Percentiles rank a stretch among this genome's conserved stretches.
phyloP scores from a whole-genome alignment of 2,888 invertebrate genomes.

The Catocala sponsa region DNA sequence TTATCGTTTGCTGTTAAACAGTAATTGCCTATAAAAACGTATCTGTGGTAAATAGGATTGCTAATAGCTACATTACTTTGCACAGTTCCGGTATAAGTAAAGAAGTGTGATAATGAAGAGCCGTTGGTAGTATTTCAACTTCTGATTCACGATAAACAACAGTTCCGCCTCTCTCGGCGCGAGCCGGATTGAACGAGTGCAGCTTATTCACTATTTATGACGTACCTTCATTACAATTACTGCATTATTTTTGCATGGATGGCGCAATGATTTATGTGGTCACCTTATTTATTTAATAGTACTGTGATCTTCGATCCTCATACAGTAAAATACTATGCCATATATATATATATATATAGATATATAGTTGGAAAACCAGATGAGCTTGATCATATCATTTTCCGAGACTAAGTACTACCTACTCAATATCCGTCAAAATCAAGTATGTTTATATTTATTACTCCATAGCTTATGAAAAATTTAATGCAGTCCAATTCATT shows the following conservation, averaged over 20 bases:
- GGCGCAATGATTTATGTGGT: too few species aligned
- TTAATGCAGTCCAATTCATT: too few species aligned
- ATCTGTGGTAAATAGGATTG: constrained; percentile 50
- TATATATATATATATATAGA: too few species aligned
- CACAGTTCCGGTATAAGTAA: constrained; percentile 45
- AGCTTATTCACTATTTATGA: neutral
- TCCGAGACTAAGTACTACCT: too few species aligned
- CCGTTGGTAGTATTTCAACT: constrained; percentile 30
- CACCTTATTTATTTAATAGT: too few species aligned
- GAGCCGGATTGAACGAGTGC: neutral
- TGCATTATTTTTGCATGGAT: neutral
- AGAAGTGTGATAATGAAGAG: constrained; percentile 47
- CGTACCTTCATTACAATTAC: neutral
- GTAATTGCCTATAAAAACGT: constrained; percentile 52
- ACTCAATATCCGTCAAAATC: too few species aligned
- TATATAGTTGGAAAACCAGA: too few species aligned
- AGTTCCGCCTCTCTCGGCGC: neutral
- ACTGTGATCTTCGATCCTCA: too few species aligned
- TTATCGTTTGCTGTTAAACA: constrained; percentile 51
- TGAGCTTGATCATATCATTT: too few species aligned
- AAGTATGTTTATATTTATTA: too few species aligned
- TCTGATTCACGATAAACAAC: constrained; percentile 22
- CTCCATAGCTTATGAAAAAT: too few species aligned
- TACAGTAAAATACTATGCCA: too few species aligned
- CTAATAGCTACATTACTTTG: constrained; percentile 50